These are phyloP conservation scores for Atlantisia rogersi DNA, from an alignment of 2,113 vertebrate genomes.

Conservation along the genomic window DNA sequence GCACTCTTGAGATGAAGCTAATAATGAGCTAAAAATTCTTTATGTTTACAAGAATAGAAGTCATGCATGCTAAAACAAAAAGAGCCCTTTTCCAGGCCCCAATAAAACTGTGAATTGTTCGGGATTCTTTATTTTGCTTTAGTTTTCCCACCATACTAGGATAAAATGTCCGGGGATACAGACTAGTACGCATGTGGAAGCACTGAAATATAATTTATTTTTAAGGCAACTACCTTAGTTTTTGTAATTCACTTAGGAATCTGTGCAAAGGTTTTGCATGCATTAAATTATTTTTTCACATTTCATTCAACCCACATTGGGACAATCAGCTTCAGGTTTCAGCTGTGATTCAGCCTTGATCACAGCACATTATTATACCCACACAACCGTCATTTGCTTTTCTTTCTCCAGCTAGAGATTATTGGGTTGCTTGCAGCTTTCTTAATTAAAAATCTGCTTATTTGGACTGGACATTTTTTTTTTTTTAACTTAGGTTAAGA, in stretches of 20 bases:
- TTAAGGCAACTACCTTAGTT: slow-evolving; percentile 36
- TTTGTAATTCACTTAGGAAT: slow-evolving; percentile 52
- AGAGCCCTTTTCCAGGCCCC: background rate
- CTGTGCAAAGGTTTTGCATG: slow-evolving; percentile 25
- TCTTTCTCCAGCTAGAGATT: slow-evolving; percentile 48
- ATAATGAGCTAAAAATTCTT: background rate
- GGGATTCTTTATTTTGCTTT: background rate
- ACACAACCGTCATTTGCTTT: slow-evolving; percentile 40
- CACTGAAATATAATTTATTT: slow-evolving; percentile 64
- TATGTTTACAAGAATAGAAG: background rate
- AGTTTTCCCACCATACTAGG: background rate
- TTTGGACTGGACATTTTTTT: slow-evolving; percentile 30
- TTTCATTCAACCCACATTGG: slow-evolving; percentile 54
- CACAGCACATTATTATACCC: slow-evolving; percentile 50
- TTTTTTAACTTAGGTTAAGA: slow-evolving; percentile 9
- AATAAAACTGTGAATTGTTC: background rate
- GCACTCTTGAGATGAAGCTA: background rate
- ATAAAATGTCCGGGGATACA: background rate
- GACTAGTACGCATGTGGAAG: background rate
- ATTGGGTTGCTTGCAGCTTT: slow-evolving; percentile 65
- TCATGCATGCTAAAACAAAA: background rate
- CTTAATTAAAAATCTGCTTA: slow-evolving; percentile 66
- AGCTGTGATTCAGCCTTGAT: slow-evolving; percentile 53
- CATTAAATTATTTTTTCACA: slow-evolving; percentile 63
- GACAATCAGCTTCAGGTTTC: slow-evolving; percentile 61